Percentiles rank a stretch among this genome's conserved stretches.
Evolutionary conservation across 2,797 vertebrate genomes (phyloP).

Genomic region (Coluber constrictor): DNA sequence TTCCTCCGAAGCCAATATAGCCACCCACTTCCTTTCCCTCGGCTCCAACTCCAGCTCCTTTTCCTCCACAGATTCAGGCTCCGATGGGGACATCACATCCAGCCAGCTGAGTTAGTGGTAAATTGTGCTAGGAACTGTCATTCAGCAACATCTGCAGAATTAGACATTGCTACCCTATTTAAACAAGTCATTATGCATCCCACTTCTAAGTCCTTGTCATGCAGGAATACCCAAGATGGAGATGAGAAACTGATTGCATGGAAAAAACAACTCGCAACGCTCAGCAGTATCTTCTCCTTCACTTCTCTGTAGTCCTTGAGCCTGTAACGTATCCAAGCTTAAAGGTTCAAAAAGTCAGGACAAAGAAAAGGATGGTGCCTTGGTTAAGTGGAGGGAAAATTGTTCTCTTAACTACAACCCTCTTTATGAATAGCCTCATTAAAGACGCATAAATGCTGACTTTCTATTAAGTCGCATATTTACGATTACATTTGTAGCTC

Average conservation of each 20-base stretch:
- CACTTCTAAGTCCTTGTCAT: background rate
- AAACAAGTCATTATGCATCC: background rate
- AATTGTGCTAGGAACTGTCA: background rate
- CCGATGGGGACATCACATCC: background rate
- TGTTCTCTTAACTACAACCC: background rate
- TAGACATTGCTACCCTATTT: background rate
- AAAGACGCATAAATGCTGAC: background rate
- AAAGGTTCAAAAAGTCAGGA: background rate
- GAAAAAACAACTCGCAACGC: background rate
- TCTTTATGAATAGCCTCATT: background rate
- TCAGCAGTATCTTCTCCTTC: background rate
- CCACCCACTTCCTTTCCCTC: too few species aligned
- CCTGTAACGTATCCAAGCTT: background rate
- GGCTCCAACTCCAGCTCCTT: too few species aligned
- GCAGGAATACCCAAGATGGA: background rate
- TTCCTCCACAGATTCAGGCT: too few species aligned
- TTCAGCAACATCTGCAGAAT: background rate
- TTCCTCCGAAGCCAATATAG: too few species aligned
- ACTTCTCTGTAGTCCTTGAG: background rate
- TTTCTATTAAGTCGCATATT: background rate
- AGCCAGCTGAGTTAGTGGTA: background rate
- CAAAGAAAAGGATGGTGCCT: background rate
- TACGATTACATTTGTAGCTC: background rate
- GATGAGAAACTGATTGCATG: background rate
- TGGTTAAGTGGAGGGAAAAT: background rate